A percentile compares a stretch with the other conserved stretches of the same genome.
phyloP scores from a whole-genome alignment of 2,113 vertebrate species.

The Corynorhinus townsendii region DNA sequence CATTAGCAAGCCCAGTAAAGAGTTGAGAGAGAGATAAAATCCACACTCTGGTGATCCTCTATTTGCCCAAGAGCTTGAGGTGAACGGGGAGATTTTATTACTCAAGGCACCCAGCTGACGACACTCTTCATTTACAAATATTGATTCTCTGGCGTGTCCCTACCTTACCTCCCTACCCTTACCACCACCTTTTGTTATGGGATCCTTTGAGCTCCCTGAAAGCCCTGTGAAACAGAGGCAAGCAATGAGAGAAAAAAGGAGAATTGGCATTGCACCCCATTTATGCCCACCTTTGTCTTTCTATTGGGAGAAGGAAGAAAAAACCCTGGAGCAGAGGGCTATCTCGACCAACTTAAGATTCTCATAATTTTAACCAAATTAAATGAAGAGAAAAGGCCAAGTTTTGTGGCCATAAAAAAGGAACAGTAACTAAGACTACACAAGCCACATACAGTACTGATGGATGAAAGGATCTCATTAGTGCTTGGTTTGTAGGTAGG shows the following conservation, averaged over 20 bases:
- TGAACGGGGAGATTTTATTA: conserved; percentile 61
- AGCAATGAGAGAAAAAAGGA: not conserved
- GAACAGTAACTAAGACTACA: not conserved
- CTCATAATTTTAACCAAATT: conserved; percentile 2
- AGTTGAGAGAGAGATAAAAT: conserved; percentile 45
- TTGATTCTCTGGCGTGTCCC: conserved; percentile 36
- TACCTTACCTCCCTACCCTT: not conserved
- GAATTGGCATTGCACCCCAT: too few species aligned
- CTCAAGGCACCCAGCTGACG: not conserved
- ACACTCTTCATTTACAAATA: conserved; percentile 63
- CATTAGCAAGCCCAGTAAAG: conserved; percentile 62
- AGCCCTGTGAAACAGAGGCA: not conserved
- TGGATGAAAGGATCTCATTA: not conserved
- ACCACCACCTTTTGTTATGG: not conserved
- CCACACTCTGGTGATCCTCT: not conserved
- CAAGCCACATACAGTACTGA: not conserved
- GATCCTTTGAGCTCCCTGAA: not conserved
- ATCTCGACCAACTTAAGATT: not conserved
- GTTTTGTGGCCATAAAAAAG: not conserved
- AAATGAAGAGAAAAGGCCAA: not conserved
- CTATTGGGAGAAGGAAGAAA: not conserved
- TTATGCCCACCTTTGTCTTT: not conserved
- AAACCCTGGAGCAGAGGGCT: not conserved
- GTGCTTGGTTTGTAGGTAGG: not conserved
- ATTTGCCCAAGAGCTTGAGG: conserved; percentile 31